Conservation (phyloP, 2,888 invertebrate genomes). For the Carterocephalus palaemon region DNA sequence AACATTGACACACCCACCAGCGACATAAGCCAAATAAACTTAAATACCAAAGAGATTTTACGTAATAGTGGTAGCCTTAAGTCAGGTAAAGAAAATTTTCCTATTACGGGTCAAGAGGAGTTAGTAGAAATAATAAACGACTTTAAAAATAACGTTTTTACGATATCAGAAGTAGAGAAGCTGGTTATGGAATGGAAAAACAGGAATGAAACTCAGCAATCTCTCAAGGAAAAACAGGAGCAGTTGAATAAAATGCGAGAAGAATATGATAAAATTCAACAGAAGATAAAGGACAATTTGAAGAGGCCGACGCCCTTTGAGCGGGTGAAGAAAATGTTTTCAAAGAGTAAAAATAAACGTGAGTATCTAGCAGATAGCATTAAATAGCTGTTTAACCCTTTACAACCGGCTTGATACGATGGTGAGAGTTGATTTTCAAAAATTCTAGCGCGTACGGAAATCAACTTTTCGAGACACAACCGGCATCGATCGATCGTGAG, state of each 20-base stretch:
- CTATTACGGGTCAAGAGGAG: constrained; percentile 83
- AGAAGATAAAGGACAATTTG: constrained; percentile 85
- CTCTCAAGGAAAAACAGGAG: constrained; percentile 90
- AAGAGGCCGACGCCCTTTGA: constrained; percentile 90
- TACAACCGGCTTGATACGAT: too few species aligned
- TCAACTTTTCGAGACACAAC: too few species aligned
- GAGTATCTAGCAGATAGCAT: constrained; percentile 32
- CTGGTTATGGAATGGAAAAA: constrained; percentile 92
- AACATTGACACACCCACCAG: constrained; percentile 72
- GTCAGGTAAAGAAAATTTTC: constrained; percentile 62
- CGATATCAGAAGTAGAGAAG: constrained; percentile 90
- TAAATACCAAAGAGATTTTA: constrained; percentile 61
- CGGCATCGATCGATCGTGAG: too few species aligned
- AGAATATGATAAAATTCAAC: constrained; percentile 90
- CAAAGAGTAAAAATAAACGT: constrained; percentile 80
- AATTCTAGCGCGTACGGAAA: too few species aligned
- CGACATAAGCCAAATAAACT: constrained; percentile 72
- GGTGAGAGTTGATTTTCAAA: too few species aligned
- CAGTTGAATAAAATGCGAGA: constrained; percentile 88
- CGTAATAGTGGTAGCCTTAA: constrained; percentile 62
- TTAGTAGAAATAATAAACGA: constrained; percentile 92
- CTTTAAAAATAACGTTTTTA: constrained; percentile 92
- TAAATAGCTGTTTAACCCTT: too few species aligned
- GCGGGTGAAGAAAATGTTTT: constrained; percentile 85
- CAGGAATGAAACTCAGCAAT: constrained; percentile 91